phyloP scores from a whole-genome alignment of 2,797 vertebrate species.

The Fringilla coelebs region DNA sequence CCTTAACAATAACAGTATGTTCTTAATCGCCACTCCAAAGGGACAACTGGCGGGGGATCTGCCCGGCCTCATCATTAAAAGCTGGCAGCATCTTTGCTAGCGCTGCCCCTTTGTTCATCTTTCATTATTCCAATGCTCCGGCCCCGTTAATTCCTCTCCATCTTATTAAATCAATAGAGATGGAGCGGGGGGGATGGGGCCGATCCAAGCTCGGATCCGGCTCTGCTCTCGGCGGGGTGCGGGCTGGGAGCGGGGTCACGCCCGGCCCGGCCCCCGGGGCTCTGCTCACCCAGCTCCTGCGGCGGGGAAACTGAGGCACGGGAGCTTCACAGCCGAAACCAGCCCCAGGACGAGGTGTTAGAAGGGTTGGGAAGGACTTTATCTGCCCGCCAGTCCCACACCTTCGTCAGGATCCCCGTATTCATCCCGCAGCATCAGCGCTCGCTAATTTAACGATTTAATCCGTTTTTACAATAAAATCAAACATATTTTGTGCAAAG shows the following conservation, averaged over 20 bases:
- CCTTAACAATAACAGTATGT: conserved; percentile 61
- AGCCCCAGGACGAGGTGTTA: fast-evolving
- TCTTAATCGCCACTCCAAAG: conserved; percentile 68
- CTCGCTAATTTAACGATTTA: background rate
- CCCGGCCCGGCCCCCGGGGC: background rate
- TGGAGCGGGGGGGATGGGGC: background rate
- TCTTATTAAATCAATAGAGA: conserved; percentile 69
- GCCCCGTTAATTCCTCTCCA: conserved; percentile 60
- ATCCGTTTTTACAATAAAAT: background rate
- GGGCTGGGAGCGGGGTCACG: background rate
- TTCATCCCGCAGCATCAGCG: fast-evolving
- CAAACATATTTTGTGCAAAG: fast-evolving
- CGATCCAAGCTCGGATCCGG: background rate
- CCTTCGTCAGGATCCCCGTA: fast-evolving
- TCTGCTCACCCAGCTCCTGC: background rate
- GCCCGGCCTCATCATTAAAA: conserved; percentile 68
- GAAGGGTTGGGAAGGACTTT: background rate
- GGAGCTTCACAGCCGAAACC: fast-evolving
- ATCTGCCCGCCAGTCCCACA: fast-evolving
- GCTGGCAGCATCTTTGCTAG: conserved; percentile 63
- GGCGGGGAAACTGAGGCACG: conserved; percentile 23
- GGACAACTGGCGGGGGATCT: conserved; percentile 58
- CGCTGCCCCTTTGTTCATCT: conserved; percentile 57
- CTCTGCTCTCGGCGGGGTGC: background rate
- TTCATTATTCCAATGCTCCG: conserved; percentile 34